phyloP scores from a whole-genome alignment of 2,797 vertebrate species.

The Botia kubotai region DNA sequence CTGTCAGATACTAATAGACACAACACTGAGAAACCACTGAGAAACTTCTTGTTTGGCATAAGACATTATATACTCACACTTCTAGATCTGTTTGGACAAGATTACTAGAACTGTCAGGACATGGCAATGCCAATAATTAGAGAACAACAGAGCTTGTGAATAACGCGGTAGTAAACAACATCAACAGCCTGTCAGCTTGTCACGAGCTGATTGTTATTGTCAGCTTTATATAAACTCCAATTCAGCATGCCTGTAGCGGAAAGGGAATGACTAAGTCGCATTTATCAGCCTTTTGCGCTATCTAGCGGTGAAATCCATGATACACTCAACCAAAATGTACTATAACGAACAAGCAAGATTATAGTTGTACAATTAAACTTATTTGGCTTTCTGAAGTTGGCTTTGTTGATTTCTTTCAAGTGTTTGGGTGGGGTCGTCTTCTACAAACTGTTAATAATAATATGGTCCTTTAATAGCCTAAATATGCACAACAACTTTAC shows the following conservation, averaged over 20 bases:
- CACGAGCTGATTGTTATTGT: neutral
- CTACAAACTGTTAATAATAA: neutral
- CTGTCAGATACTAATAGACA: neutral
- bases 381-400: no score
- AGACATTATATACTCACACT: neutral
- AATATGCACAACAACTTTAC: no score
- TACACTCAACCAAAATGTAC: neutral
- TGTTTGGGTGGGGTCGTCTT: no score
- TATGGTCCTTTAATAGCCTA: neutral
- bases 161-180: neutral
- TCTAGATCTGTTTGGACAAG: neutral
- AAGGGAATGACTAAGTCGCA: neutral
- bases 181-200: neutral
- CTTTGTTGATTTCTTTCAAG: no score
- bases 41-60: neutral
- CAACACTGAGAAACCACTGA: neutral
- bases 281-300: neutral
- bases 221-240: no score
- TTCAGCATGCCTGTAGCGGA: neutral
- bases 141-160: neutral
- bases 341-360: no score
- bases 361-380: no score
- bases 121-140: neutral
- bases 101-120: neutral
- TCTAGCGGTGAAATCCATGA: slow-evolving; percentile 10